phyloP scores from a whole-genome alignment of 2,113 vertebrate species.

The Amia ocellicauda region DNA sequence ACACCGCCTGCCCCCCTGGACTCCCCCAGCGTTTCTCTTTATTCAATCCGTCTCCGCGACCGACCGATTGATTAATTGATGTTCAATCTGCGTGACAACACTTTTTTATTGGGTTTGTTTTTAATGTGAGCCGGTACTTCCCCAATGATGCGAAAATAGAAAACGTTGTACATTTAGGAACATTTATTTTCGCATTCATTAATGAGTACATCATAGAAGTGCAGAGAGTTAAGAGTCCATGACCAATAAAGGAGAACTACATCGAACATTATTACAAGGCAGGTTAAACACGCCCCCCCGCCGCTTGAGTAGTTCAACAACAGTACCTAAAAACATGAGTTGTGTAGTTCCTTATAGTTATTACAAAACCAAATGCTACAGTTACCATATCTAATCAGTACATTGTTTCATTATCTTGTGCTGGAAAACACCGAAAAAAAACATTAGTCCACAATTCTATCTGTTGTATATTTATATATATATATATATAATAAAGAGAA shows the following conservation, averaged over 20 bases:
- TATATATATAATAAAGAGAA: conserved; percentile 69
- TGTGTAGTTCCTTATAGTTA: conserved; percentile 78
- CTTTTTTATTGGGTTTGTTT: no score
- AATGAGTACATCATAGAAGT: conserved; percentile 96
- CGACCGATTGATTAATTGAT: no score
- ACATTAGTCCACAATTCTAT: conserved; percentile 73
- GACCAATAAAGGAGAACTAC: conserved; percentile 85
- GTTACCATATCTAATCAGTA: conserved; percentile 77
- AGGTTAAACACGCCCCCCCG: conserved; percentile 86
- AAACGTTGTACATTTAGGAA: conserved; percentile 81
- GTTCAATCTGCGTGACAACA: no score
- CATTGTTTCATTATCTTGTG: conserved; percentile 81
- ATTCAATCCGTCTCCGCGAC: no score
- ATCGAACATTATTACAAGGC: conserved; percentile 95
- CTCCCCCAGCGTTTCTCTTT: no score
- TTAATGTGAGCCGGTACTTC: background rate
- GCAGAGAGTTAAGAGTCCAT: conserved; percentile 96
- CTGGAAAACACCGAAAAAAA: conserved; percentile 84
- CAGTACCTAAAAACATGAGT: conserved; percentile 83
- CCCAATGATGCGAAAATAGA: conserved; percentile 20
- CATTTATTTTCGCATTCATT: conserved; percentile 98
- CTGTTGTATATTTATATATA: conserved; percentile 71
- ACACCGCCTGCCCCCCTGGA: no score
- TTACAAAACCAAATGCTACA: conserved; percentile 93
- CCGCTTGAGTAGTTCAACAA: conserved; percentile 78